Evolutionary conservation across 2,113 vertebrate genomes (phyloP).

Genomic region (Cheirogaleus medius): DNA sequence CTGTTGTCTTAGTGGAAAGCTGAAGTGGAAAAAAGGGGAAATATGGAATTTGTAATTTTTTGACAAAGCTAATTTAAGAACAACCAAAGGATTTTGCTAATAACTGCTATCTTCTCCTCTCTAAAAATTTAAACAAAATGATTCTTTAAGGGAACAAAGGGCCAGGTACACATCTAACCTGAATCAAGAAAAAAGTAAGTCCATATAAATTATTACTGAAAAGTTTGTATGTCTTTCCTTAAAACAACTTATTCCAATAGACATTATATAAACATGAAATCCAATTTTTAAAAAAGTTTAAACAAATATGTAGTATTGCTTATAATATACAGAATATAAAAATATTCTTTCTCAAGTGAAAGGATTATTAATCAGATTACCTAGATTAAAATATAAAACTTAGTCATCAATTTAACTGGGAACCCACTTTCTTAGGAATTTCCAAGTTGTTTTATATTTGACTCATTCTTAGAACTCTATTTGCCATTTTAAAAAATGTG

Average conservation of each 20-base stretch:
- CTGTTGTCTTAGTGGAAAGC: background rate
- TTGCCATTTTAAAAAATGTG: constrained; percentile 14
- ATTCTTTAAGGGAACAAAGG: constrained; percentile 4
- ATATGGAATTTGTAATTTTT: background rate
- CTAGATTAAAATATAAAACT: constrained; percentile 32
- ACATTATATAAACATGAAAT: background rate
- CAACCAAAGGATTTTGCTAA: constrained; percentile 15
- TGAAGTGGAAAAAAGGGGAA: background rate
- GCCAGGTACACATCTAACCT: background rate
- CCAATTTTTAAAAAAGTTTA: background rate
- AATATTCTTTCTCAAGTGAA: background rate
- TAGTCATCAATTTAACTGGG: background rate
- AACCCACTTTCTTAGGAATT: constrained; percentile 26
- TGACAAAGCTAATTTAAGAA: background rate
- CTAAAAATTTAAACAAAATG: constrained; percentile 8
- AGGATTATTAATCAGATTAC: background rate
- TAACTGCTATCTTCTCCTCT: background rate
- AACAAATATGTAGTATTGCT: background rate
- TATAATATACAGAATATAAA: background rate
- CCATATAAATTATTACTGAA: background rate
- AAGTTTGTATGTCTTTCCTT: constrained; percentile 5
- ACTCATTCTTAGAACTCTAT: background rate
- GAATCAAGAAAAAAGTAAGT: background rate
- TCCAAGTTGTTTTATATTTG: constrained; percentile 21
- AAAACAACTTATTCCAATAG: constrained; percentile 24